Percentiles rank a stretch among this genome's conserved stretches.
Evolutionary conservation across 2,113 vertebrate genomes (phyloP).

Genomic region (Kryptolebias marmoratus): DNA sequence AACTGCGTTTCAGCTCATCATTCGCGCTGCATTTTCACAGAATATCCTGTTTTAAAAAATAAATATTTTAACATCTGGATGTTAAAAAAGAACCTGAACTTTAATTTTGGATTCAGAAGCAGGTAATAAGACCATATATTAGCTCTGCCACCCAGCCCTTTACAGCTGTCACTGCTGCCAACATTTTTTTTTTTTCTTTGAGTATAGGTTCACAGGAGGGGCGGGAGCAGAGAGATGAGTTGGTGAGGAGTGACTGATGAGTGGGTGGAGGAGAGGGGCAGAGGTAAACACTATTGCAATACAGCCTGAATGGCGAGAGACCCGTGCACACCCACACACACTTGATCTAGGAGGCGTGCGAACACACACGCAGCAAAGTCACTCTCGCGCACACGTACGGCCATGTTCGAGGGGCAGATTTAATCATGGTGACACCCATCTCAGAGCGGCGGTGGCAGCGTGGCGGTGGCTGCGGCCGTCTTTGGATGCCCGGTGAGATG

Average conservation of each 20-base stretch:
- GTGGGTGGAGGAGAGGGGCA: slow-evolving; percentile 64
- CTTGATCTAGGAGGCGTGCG: not conserved
- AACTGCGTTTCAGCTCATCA: too few species aligned
- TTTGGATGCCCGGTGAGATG: slow-evolving; percentile 75
- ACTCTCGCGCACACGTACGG: slow-evolving; percentile 21
- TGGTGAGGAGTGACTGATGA: slow-evolving; percentile 69
- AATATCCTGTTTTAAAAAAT: not conserved
- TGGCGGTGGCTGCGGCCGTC: slow-evolving; percentile 60
- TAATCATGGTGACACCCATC: slow-evolving; percentile 74
- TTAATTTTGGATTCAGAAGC: slow-evolving; percentile 19
- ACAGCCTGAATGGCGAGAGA: slow-evolving; percentile 56
- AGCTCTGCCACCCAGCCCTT: slow-evolving; percentile 36
- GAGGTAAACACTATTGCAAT: slow-evolving; percentile 67
- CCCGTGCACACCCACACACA: slow-evolving; percentile 31
- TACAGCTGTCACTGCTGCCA: slow-evolving; percentile 53
- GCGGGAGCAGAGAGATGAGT: slow-evolving; percentile 58
- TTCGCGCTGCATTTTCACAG: too few species aligned
- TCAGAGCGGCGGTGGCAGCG: slow-evolving; percentile 52
- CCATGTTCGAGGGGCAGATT: slow-evolving; percentile 59
- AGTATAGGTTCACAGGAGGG: slow-evolving; percentile 56
- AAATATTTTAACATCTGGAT: not conserved
- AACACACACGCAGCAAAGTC: slow-evolving; percentile 1
- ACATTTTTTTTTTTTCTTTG: slow-evolving; percentile 50
- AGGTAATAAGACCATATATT: slow-evolving; percentile 32
- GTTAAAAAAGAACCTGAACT: slow-evolving; percentile 29